These are phyloP conservation scores for Picus viridis DNA, from an alignment of 2,797 vertebrate species.

Conservation along the genomic window DNA sequence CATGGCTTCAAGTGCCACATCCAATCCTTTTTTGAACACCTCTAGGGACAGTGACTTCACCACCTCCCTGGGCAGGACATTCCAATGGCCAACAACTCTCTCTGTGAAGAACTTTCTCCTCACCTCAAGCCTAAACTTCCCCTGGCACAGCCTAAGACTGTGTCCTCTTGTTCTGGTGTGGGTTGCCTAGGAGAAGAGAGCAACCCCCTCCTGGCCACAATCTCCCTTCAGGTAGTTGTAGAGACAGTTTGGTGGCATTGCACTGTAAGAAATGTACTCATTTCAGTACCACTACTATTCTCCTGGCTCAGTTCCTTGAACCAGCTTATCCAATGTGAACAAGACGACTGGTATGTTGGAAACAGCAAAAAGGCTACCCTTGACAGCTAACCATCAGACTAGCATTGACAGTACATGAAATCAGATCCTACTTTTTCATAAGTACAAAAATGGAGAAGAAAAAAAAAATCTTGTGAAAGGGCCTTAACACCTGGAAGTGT, in stretches of 20 bases:
- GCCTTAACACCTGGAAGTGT: neutral
- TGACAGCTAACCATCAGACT: neutral
- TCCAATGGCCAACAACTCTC: no score
- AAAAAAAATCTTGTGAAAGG: neutral
- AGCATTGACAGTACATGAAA: neutral
- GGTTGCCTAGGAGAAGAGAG: no score
- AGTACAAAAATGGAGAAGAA: neutral
- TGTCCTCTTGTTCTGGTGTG: no score
- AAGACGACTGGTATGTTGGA: neutral
- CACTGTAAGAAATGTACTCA: fast-evolving
- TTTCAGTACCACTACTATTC: neutral
- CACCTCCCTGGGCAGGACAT: no score
- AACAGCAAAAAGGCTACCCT: neutral
- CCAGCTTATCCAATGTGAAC: neutral
- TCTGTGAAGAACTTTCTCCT: no score
- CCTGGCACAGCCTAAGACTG: no score
- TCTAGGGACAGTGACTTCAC: no score
- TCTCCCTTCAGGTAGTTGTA: no score
- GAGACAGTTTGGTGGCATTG: neutral
- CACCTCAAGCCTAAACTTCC: no score
- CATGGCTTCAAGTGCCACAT: no score
- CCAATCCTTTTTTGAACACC: no score
- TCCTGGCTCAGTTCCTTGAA: neutral
- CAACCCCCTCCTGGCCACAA: no score
- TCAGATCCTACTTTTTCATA: neutral